Base-by-base conservation (phyloP, 30 jellyfish, hydroid and myxozoan genomes). In the Hydractinia symbiolongicarpus region DNA sequence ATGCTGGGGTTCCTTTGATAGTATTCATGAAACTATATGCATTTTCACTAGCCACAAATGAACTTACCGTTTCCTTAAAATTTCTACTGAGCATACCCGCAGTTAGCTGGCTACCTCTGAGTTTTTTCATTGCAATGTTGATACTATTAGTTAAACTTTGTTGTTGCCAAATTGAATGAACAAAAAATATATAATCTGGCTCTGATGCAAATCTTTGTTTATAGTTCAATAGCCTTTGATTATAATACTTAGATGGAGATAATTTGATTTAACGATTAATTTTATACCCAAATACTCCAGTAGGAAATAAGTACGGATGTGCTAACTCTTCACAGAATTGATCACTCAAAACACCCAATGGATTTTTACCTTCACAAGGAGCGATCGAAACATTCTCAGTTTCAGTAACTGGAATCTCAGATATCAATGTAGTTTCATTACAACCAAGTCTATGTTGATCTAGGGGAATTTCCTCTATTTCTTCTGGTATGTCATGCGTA, bases 301-400 rank as follows among this genome's bases (percentile, higher is more conserved):
- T 53, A 16, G 77, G 21, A 16, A 67, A 67, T 67, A 67, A 17
- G 44, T 16, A 17, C 4, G 77, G 77, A 53, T 10, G 44, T 9
- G 77, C 77, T 16, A 67, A 53, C 44, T 67, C 77, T 53, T 67
- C 77, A 11, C 77, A 67, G 77, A 16, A 9, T 67, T 67, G 53
- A 67, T 67, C 77, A 67, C 53, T 16, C 20, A 17, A 30, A 17
- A 67, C 20, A 67, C 44, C 20, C 44, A 53, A 9, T 10, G 77
- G 77, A 10, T 11, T 67, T 11, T 67, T 67, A 10, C 20, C 20
- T 17, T 67, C 77, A 67, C 77, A 67, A 16, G 77, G 77, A 16
- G 77, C 77, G 20, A 67, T 67, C 9, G 44, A 30, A 30, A 30
- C 44, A 30, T 30, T 30, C 44, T 30, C 44, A 30, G 44, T 30